Evolutionary conservation across 2,113 vertebrate species (phyloP), one percentile per base, ranked within the genome.

Genomic region (Sminthopsis crassicaudata): DNA sequence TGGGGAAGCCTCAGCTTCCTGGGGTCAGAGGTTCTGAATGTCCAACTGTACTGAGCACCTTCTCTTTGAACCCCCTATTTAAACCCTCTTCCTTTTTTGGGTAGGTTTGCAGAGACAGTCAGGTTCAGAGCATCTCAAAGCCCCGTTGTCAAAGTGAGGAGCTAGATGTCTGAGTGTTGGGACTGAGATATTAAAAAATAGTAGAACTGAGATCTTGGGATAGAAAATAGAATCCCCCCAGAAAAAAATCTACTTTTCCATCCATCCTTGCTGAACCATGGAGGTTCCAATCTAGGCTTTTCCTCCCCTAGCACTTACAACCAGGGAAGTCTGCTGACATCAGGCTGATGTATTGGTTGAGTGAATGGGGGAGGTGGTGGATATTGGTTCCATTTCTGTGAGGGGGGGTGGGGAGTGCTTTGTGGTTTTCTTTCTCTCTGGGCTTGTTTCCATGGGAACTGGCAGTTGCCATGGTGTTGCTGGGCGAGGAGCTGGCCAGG

Each of bases 391-490:
- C 95, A 16, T 90, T 60, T 97, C 52, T 2, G 36, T 27, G 16
- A 46, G 90, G 94, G 90, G 48, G 50, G 50, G 50, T 51, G 88
- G 97, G 95, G 93, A 94, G 46, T 91, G 76, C 88, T 97, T 93
- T 96, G 50, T 92, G 12, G 89, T 96, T 90, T 96, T 96, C 95
- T 84, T 96, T 94, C 92, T 97, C 97, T 30, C 94, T 46, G 93
- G 96, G 94, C 97, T 97, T 94, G 98, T 98, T 98, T 94, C 98
- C 97, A 98, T 98, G 97, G 98, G 97, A 98, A 98, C 98, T 48
- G 97, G 53, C 67, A 90, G 97, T 98, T 98, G 94, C 98, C 91
- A 95, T 97, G 93, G 27, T 95, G 94, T 91, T 96, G 53, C 95
- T 95, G 97, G 94, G 95, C 93, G 94, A 95, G 76, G 91, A 96